Percentiles rank a stretch among this genome's conserved stretches.
Conservation (phyloP, 2,888 invertebrate genomes). For the Hydriomena furcata region DNA sequence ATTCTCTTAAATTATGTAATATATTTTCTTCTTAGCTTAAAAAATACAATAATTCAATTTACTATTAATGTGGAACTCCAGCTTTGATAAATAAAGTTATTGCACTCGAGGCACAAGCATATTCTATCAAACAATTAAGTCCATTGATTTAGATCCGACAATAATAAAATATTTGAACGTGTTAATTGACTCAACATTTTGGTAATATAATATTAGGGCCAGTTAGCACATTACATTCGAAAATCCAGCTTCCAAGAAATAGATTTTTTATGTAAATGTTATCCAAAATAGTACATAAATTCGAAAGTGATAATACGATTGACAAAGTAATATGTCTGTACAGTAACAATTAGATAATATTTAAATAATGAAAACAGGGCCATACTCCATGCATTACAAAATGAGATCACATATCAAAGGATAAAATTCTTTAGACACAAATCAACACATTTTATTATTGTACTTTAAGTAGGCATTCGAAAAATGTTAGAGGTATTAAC, state of each 20-base stretch:
- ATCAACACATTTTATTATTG: slow-evolving; percentile 70
- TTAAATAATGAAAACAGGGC: slow-evolving; percentile 50
- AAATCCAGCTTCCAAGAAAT: slow-evolving; percentile 41
- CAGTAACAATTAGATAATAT: slow-evolving; percentile 51
- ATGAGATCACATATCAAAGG: slow-evolving; percentile 73
- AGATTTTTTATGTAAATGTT: slow-evolving; percentile 59
- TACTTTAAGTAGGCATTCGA: slow-evolving; percentile 71
- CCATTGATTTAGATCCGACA: slow-evolving; percentile 51
- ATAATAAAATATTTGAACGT: slow-evolving; percentile 66
- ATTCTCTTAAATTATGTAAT: slow-evolving; percentile 25
- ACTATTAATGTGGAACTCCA: slow-evolving; percentile 46
- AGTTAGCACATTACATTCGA: slow-evolving; percentile 46
- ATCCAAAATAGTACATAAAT: slow-evolving; percentile 73
- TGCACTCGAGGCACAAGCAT: slow-evolving; percentile 65
- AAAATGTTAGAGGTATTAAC: slow-evolving; percentile 70
- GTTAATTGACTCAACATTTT: slow-evolving; percentile 70
- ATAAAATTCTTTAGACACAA: slow-evolving; percentile 69
- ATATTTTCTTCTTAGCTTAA: slow-evolving; percentile 20
- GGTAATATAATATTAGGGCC: slow-evolving; percentile 45
- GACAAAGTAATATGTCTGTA: slow-evolving; percentile 51
- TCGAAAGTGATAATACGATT: slow-evolving; percentile 63
- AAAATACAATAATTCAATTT: slow-evolving; percentile 20
- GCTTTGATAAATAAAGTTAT: slow-evolving; percentile 37
- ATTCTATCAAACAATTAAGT: slow-evolving; percentile 53
- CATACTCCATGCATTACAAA: slow-evolving; percentile 62